phyloP scores from a whole-genome alignment of 2,888 invertebrate species.

The Diabrotica balteata region DNA sequence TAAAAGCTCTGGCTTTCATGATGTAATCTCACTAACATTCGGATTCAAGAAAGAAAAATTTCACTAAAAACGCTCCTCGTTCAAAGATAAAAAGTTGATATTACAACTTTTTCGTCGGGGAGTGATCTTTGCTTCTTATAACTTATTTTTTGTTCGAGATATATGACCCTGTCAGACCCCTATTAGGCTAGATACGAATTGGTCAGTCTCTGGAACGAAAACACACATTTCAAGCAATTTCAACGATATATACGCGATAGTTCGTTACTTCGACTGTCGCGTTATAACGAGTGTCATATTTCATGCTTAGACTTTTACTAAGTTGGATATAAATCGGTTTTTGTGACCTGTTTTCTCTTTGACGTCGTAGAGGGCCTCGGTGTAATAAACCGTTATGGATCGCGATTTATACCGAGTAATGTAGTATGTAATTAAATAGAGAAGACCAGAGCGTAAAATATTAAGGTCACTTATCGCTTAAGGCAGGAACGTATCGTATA shows the following conservation, averaged over 20 bases:
- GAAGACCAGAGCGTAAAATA: too few species aligned
- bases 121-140: conserved; percentile 26
- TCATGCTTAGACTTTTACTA: conserved; percentile 19
- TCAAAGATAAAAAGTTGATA: conserved; percentile 23
- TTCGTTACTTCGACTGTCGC: conserved; percentile 24
- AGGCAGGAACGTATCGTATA: too few species aligned
- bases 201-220: conserved; percentile 24
- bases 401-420: too few species aligned
- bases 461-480: too few species aligned
- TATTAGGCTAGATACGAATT: conserved; percentile 32
- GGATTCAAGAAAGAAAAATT: conserved; percentile 19
- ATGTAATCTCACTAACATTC: conserved; percentile 10
- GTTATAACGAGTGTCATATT: conserved; percentile 27
- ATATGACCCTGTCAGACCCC: conserved; percentile 32
- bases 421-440: too few species aligned
- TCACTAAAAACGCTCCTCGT: conserved; percentile 17
- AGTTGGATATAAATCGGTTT: conserved; percentile 19
- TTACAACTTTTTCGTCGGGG: conserved; percentile 24
- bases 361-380: too few species aligned
- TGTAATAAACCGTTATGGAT: too few species aligned
- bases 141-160: conserved; percentile 28
- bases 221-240: conserved; percentile 26
- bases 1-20: conserved; percentile 1
- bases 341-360: conserved; percentile 2
- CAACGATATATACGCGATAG: conserved; percentile 18